These are phyloP conservation scores for Hemichromis elongatus DNA, from an alignment of 2,113 vertebrate genomes.

Conservation along the genomic window DNA sequence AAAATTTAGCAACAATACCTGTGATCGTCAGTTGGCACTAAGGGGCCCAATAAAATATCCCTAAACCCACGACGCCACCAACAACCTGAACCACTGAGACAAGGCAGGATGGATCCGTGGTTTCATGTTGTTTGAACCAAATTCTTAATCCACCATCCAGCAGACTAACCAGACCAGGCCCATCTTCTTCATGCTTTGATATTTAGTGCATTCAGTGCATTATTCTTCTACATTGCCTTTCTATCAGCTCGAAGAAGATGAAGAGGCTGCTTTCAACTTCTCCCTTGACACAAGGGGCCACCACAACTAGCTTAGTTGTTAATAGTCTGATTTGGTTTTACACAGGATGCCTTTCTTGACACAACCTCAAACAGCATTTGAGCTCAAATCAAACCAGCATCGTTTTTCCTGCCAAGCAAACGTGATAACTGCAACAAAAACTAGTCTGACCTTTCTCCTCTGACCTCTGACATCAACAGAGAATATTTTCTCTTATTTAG, in stretches of 20 bases:
- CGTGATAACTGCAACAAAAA: neutral
- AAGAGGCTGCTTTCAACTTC: neutral
- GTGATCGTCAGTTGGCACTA: neutral
- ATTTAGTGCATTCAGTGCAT: neutral
- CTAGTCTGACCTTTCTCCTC: neutral
- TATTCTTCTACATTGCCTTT: neutral
- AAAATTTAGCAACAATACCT: neutral
- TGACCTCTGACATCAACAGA: neutral
- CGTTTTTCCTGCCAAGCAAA: neutral
- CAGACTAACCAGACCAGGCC: neutral
- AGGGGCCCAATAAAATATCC: neutral
- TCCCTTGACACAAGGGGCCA: neutral
- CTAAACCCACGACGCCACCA: neutral
- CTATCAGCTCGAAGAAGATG: neutral
- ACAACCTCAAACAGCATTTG: neutral
- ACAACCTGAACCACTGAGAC: too few relatives aligned
- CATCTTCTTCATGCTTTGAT: neutral
- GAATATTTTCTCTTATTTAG: neutral
- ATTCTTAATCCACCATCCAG: neutral
- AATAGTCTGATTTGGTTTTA: neutral
- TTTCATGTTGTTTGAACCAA: neutral
- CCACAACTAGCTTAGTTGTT: neutral
- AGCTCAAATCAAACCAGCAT: neutral
- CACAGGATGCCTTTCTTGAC: neutral
- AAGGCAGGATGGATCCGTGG: neutral